Evolutionary conservation across 2,888 invertebrate species (phyloP).

Genomic region (Syrista parreyssii): DNA sequence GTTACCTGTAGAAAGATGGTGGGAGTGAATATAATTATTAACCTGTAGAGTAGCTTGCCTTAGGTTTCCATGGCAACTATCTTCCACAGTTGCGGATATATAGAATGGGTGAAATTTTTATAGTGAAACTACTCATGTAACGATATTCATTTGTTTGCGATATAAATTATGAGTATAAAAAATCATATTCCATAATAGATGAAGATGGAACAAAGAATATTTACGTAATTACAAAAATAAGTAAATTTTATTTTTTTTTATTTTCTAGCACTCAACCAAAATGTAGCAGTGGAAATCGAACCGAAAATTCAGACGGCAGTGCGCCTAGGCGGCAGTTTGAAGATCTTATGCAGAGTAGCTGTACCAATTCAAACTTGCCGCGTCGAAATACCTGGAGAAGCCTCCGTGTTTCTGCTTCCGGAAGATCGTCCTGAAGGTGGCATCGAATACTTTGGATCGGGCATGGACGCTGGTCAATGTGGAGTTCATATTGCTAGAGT

Average conservation of each 20-base stretch:
- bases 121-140: neutral
- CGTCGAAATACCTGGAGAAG: slow-evolving; percentile 62
- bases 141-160: neutral
- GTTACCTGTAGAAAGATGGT: slow-evolving; percentile 33
- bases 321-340: slow-evolving; percentile 70
- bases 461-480: slow-evolving; percentile 75
- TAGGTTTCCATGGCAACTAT: neutral
- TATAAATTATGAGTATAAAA: neutral
- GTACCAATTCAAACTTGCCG: slow-evolving; percentile 73
- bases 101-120: neutral
- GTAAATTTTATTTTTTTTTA: neutral
- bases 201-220: neutral
- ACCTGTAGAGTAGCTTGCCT: slow-evolving; percentile 14
- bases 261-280: slow-evolving; percentile 14
- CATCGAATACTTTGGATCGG: slow-evolving; percentile 67
- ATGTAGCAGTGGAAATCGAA: slow-evolving; percentile 45
- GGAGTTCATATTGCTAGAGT: slow-evolving; percentile 76
- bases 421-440: slow-evolving; percentile 45
- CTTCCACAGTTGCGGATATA: neutral
- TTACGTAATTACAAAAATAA: neutral
- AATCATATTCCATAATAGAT: neutral
- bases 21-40: slow-evolving; percentile 24
- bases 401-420: slow-evolving; percentile 31
- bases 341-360: slow-evolving; percentile 71
- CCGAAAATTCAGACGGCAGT: slow-evolving; percentile 69